Evolutionary conservation across 2,888 invertebrate genomes (phyloP).

Genomic region (Osmoderma eremita): DNA sequence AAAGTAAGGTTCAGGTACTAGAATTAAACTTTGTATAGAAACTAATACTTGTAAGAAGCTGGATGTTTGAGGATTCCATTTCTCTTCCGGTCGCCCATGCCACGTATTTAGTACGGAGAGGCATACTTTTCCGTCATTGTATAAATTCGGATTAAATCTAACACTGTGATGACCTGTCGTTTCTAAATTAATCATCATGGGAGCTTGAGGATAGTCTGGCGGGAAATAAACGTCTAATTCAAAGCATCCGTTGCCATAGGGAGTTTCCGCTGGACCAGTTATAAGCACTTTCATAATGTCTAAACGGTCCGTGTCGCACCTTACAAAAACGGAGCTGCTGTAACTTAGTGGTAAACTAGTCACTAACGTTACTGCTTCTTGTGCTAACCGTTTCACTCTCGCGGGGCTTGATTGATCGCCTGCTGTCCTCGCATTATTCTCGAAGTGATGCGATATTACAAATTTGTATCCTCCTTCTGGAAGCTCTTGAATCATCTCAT

Average conservation of each 20-base stretch:
- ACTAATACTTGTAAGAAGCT: constrained; percentile 93
- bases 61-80: constrained; percentile 96
- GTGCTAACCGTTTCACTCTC: constrained; percentile 90
- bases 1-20: constrained; percentile 93
- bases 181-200: constrained; percentile 91
- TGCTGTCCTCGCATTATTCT: constrained; percentile 85
- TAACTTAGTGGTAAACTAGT: constrained; percentile 92
- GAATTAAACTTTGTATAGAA: constrained; percentile 90
- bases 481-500: constrained; percentile 89
- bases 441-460: constrained; percentile 89
- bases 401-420: constrained; percentile 88
- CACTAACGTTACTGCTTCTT: constrained; percentile 93
- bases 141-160: constrained; percentile 92
- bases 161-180: constrained; percentile 90
- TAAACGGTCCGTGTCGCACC: constrained; percentile 92
- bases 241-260: constrained; percentile 92
- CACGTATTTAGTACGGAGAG: constrained; percentile 95
- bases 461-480: constrained; percentile 80
- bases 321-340: constrained; percentile 94
- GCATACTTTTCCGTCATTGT: constrained; percentile 95
- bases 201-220: constrained; percentile 74
- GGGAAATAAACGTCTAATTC: constrained; percentile 92
- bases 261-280: constrained; percentile 91
- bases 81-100: constrained; percentile 96
- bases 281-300: constrained; percentile 97